phyloP scores from a whole-genome alignment of 2,113 vertebrate genomes.

The Tricholaema leucomelas region DNA sequence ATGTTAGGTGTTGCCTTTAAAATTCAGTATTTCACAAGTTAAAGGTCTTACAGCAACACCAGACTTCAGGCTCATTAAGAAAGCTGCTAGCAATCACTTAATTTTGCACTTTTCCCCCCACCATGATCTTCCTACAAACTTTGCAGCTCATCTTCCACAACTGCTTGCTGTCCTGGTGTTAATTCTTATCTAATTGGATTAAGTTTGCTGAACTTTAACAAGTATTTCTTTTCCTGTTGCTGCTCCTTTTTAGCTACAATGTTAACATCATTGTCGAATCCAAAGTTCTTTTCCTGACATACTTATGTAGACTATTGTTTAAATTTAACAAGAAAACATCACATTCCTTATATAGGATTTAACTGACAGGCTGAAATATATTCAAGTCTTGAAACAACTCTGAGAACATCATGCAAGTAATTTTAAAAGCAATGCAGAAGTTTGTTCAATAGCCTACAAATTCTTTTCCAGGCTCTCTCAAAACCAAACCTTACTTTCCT shows the following conservation, averaged over 20 bases:
- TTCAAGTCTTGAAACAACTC: background rate
- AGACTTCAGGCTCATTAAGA: background rate
- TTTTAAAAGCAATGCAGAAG: background rate
- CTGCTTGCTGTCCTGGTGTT: background rate
- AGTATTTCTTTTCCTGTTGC: background rate
- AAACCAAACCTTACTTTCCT: background rate
- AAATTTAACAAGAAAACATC: background rate
- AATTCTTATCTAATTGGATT: background rate
- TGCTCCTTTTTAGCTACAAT: background rate
- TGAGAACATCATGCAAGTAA: background rate
- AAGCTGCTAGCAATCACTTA: background rate
- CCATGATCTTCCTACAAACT: background rate
- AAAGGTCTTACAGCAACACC: background rate
- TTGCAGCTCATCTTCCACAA: background rate
- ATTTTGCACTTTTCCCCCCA: background rate
- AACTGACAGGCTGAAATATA: background rate
- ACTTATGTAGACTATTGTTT: background rate
- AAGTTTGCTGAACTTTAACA: background rate
- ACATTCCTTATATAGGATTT: background rate
- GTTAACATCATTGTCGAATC: background rate
- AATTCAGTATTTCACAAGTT: background rate
- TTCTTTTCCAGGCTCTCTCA: background rate
- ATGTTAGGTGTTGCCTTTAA: background rate
- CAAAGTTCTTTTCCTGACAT: background rate
- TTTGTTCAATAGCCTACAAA: background rate